Base-by-base conservation (phyloP, 2,113 vertebrate genomes). In the Pangasianodon hypophthalmus region DNA sequence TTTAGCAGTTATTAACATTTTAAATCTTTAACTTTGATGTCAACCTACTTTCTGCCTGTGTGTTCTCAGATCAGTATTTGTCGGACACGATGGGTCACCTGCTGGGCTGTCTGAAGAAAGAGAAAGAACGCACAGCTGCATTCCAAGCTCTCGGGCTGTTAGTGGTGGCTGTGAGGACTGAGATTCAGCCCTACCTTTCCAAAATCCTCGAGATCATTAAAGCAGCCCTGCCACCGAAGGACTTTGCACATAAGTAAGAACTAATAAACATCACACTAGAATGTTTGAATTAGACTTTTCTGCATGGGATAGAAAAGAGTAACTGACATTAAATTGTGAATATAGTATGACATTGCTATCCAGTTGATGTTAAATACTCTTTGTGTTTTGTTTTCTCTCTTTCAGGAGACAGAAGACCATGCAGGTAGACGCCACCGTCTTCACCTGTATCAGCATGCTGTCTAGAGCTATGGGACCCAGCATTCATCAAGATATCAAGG, bases 361-460 rank as follows among this genome's bases (percentile, higher is more conserved):
- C 14, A 81, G 29, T 18, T 56, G 52, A 37, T 32, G 21, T 24
- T 44, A 24, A 24, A 41, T 41, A 44, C 56, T 5, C 21, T 44
- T 62, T 82, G 79, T 41, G 21, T 29, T 14, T 44, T 41, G 24
- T 1, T 81, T 29, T 60, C 89, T 48, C 10, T 32, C 83, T 29
- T 37, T 1, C 92, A 99, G 98, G 97, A 97, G 98, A 64, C 98
- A 99, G 95, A 99, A 99, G 93, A 96, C 97, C 14, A 96, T 99
- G 92, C 98, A 99, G 93, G 98, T 99, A 87, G 98, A 99, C 44
- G 98, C 98, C 93, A 99, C 98, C 0, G 98, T 99, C 44, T 99
- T 99, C 92, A 99, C 98, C 7, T 99, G 98, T 81, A 98, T 99
- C 91, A 99, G 98, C 94, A 99, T 99, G 98, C 93, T 99, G 91